A percentile compares a stretch with the other conserved stretches of the same genome.
Evolutionary conservation across 1,140 invertebrate genomes (phyloP).

Genomic region (Cydia amplana): DNA sequence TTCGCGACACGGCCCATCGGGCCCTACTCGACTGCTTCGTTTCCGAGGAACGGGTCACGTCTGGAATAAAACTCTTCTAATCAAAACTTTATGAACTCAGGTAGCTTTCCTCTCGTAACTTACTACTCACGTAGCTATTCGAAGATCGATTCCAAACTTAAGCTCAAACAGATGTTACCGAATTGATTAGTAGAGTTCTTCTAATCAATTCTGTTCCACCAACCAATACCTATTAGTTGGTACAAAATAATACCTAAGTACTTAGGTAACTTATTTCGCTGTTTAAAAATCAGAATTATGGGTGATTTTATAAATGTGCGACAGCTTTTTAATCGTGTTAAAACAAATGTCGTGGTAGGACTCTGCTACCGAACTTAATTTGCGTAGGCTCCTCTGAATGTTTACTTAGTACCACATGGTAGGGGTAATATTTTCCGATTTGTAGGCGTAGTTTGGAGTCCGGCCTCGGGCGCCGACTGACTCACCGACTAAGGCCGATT

Average conservation of each 20-base stretch:
- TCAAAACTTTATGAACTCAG: constrained; percentile 59
- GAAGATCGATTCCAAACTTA: constrained; percentile 7
- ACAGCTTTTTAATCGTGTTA: neutral
- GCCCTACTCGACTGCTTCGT: constrained; percentile 50
- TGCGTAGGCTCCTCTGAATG: constrained; percentile 32
- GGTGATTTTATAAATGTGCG: neutral
- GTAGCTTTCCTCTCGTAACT: constrained; percentile 43
- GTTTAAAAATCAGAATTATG: neutral
- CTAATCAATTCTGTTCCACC: too few species aligned
- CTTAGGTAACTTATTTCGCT: too few species aligned
- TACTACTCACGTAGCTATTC: neutral
- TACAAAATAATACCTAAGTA: too few species aligned
- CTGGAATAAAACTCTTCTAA: constrained; percentile 60
- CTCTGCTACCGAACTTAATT: neutral
- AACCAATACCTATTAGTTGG: too few species aligned
- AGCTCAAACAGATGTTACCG: neutral
- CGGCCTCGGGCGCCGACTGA: constrained; percentile 66
- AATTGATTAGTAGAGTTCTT: neutral
- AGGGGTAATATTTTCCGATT: constrained; percentile 54
- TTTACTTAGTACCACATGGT: constrained; percentile 51
- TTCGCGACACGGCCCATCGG: constrained; percentile 56
- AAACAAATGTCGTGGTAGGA: neutral
- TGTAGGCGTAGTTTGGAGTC: constrained; percentile 64
- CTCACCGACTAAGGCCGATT: constrained; percentile 64
- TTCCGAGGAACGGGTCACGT: constrained; percentile 53